Conservation (phyloP, 2,797 vertebrate genomes). For the Coccyzus lansbergi region DNA sequence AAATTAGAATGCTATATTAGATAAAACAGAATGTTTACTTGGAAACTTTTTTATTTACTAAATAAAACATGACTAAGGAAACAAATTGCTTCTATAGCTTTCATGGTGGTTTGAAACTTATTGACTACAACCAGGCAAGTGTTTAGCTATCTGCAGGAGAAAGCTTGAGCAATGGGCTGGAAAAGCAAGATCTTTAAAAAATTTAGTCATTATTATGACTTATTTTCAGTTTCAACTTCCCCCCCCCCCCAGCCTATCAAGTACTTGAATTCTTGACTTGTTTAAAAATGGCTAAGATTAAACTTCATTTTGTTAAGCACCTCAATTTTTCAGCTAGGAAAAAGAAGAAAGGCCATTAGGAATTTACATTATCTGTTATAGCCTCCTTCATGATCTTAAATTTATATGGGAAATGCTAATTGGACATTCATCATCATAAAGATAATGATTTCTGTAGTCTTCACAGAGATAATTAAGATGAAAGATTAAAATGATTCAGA, state of each 20-base stretch:
- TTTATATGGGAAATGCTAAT: conserved; percentile 83
- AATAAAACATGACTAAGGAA: conserved; percentile 66
- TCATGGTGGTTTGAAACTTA: conserved; percentile 70
- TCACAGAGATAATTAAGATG: conserved; percentile 79
- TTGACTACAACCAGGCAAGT: conserved; percentile 55
- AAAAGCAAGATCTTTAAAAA: conserved; percentile 73
- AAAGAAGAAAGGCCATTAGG: conserved; percentile 77
- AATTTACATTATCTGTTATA: conserved; percentile 79
- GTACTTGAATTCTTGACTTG: conserved; percentile 80
- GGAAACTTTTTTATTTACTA: conserved; percentile 63
- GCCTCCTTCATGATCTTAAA: conserved; percentile 77
- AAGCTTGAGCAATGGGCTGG: conserved; percentile 44
- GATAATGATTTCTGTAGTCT: conserved; percentile 82
- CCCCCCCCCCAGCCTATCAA: conserved; percentile 57
- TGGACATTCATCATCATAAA: conserved; percentile 79
- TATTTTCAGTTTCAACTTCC: conserved; percentile 53
- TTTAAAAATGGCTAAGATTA: conserved; percentile 78
- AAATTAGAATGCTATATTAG: conserved; percentile 57
- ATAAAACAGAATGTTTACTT: conserved; percentile 62
- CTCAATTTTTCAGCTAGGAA: conserved; percentile 77
- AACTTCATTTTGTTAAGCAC: conserved; percentile 81
- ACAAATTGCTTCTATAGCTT: conserved; percentile 62
- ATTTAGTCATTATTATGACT: conserved; percentile 62
- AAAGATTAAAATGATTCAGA: conserved; percentile 78
- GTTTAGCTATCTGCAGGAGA: conserved; percentile 59